Percentiles rank a stretch among this genome's conserved stretches.
Evolutionary conservation across 37 sponge, comb jelly and placozoan genomes (phyloP).

Genomic region (Haliclona indistincta): DNA sequence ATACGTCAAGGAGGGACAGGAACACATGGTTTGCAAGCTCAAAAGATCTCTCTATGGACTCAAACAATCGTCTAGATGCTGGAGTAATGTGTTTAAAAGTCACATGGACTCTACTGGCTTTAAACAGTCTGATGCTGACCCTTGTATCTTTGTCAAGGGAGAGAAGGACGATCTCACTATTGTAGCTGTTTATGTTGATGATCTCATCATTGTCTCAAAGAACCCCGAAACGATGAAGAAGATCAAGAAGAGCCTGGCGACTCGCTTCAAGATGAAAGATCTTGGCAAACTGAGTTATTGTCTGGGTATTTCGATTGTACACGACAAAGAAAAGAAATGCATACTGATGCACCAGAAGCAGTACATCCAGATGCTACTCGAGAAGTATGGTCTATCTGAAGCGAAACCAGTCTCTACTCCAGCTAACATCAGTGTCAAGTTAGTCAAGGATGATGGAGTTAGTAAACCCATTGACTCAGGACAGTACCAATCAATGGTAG

Average conservation of each 20-base stretch:
- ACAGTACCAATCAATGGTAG: constrained; percentile 63
- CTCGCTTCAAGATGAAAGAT: constrained; percentile 35
- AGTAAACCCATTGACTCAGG: constrained; percentile 41
- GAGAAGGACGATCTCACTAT: constrained; percentile 6
- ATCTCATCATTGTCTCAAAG: constrained; percentile 4
- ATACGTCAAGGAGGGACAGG: constrained; percentile 28
- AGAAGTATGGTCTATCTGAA: constrained; percentile 38
- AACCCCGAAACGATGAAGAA: not conserved
- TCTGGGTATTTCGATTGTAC: constrained; percentile 13
- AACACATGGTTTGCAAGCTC: constrained; percentile 38
- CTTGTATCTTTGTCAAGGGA: constrained; percentile 8
- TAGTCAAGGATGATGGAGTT: constrained; percentile 51
- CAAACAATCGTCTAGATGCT: constrained; percentile 49
- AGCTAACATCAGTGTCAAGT: constrained; percentile 30
- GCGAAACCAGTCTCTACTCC: constrained; percentile 45
- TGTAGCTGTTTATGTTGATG: constrained; percentile 26
- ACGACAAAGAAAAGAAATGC: constrained; percentile 7
- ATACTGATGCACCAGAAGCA: constrained; percentile 40
- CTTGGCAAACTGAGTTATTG: constrained; percentile 26
- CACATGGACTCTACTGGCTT: constrained; percentile 9
- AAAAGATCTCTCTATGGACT: constrained; percentile 57
- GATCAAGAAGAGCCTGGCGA: constrained; percentile 10
- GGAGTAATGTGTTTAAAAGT: constrained; percentile 24
- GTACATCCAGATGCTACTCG: constrained; percentile 37
- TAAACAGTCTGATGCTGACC: constrained; percentile 33